Conservation (phyloP, 2,888 invertebrate genomes). For the Cheilosia pagana region DNA sequence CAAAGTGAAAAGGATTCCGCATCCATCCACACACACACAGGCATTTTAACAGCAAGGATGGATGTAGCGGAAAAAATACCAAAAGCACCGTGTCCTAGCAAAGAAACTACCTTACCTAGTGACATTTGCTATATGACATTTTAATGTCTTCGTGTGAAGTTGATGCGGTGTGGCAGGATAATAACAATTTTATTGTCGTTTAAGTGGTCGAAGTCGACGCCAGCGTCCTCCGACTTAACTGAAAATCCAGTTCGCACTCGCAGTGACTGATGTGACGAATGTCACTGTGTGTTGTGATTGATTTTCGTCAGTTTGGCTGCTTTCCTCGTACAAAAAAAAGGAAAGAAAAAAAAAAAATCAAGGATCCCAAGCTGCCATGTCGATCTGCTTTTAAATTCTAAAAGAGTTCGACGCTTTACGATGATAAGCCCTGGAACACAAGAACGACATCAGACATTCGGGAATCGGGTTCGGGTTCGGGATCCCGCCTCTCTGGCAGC, state of each 20-base stretch:
- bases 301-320: constrained; percentile 27
- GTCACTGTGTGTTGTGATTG: constrained; percentile 50
- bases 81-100: constrained; percentile 22
- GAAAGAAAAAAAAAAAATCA: constrained; percentile 7
- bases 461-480: background rate
- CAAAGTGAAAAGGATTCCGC: constrained; percentile 49
- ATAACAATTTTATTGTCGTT: constrained; percentile 72
- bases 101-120: constrained; percentile 46
- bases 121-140: constrained; percentile 72
- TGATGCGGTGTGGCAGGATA: constrained; percentile 73
- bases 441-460: constrained; percentile 6
- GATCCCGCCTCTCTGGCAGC: background rate
- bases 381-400: constrained; percentile 60
- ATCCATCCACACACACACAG: background rate
- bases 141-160: constrained; percentile 72
- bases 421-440: constrained; percentile 44
- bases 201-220: constrained; percentile 64
- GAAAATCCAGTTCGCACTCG: constrained; percentile 34
- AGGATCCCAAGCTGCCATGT: background rate
- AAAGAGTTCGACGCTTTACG: constrained; percentile 61
- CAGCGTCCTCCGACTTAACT: background rate
- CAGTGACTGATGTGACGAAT: constrained; percentile 34
- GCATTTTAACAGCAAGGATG: constrained; percentile 25
- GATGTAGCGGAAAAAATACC: constrained; percentile 70
- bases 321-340: too few relatives aligned